Evolutionary conservation across 2,113 vertebrate genomes (phyloP).

Genomic region (Struthio camelus): DNA sequence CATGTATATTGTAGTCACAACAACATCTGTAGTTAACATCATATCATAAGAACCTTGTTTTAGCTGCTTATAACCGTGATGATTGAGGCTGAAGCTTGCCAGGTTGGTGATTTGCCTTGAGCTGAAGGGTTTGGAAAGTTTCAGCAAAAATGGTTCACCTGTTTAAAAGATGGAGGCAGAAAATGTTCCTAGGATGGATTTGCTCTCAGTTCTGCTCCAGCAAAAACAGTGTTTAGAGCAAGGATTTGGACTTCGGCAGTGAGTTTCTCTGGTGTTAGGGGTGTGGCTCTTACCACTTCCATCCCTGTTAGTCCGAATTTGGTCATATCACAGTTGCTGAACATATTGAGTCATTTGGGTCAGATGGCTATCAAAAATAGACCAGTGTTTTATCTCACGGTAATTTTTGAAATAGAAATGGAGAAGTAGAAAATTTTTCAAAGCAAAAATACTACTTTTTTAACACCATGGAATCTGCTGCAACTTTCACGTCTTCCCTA

Average conservation of each 20-base stretch:
- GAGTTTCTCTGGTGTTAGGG: not conserved
- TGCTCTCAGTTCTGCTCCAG: not conserved
- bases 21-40: not conserved
- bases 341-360: not conserved
- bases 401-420: not conserved
- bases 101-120: not conserved
- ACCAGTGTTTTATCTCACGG: not conserved
- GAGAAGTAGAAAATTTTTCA: not conserved
- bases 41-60: not conserved
- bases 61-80: not conserved
- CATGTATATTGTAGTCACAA: not conserved
- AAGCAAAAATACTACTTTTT: not conserved
- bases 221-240: not conserved
- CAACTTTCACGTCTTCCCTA: not conserved
- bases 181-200: not conserved
- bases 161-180: not conserved
- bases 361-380: not conserved
- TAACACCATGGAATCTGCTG: not conserved
- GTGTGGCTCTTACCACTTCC: not conserved
- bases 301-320: not conserved
- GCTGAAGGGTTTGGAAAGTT: not conserved
- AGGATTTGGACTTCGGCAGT: not conserved
- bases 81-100: not conserved
- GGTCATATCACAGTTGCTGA: not conserved
- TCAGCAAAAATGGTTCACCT: not conserved